Percentiles rank a stretch among this genome's conserved stretches.
Conservation (phyloP, 2,888 invertebrate genomes). For the Volucella zonaria region DNA sequence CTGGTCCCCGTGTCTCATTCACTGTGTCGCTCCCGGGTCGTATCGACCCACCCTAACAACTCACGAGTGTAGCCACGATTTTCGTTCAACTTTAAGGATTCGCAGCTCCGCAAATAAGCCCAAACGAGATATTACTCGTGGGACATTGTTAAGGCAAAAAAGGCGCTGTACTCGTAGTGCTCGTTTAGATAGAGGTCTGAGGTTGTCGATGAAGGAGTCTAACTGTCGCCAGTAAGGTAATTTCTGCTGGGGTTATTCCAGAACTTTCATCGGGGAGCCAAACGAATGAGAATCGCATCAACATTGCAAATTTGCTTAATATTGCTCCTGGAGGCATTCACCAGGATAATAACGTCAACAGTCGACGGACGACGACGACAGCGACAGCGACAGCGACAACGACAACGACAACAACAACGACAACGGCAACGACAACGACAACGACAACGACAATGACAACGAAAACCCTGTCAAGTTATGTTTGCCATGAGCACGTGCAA, state of each 20-base stretch:
- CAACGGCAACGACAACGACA: background rate
- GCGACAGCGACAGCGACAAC: background rate
- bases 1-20: background rate
- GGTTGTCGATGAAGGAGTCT: conserved; percentile 13
- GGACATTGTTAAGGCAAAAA: background rate
- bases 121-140: conserved; percentile 2
- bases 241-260: conserved; percentile 52
- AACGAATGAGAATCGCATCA: conserved; percentile 56
- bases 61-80: conserved; percentile 11
- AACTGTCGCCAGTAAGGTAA: conserved; percentile 55
- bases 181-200: background rate
- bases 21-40: no score
- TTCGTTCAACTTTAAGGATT: conserved; percentile 30
- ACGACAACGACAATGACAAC: background rate
- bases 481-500: conserved; percentile 15
- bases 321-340: conserved; percentile 58
- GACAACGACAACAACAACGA: background rate
- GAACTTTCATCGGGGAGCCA: conserved; percentile 17
- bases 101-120: conserved; percentile 19
- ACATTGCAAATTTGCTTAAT: conserved; percentile 60
- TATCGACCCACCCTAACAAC: background rate
- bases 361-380: background rate
- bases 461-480: no score
- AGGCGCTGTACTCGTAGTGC: background rate
- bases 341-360: conserved; percentile 45